Base-by-base conservation (phyloP, 2,888 invertebrate species). In the Cybosia mesomella region DNA sequence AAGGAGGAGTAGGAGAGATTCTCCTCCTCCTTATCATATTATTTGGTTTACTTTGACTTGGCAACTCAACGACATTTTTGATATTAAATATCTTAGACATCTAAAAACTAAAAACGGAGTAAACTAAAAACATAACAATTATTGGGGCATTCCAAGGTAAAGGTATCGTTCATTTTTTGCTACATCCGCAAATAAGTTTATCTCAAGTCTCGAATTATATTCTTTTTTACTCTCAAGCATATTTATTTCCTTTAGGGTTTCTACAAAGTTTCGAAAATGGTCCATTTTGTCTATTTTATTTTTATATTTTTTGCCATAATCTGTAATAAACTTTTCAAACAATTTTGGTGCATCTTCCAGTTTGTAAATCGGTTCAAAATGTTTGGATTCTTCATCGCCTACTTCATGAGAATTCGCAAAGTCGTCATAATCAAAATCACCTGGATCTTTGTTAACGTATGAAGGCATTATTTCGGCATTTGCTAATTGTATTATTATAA, bases 221-320 rank as follows among this genome's bases (percentile, higher is more conserved):
- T 63, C 36, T 11, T 28, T 36, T 15, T 54, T 22, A 22, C 22
- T 34, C 18, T 63, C 54, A 34, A 63, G 10, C 9, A 9, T 63
- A 22, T 63, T 63, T n/a, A 63, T 54, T 8, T 63, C 22, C 22
- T 36, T 63, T 54, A 63, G n/a, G 9, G 53, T 63, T 36, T 63
- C 54, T 21, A 63, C 34, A 53, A 63, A 63, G 15, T 1, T 54
- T 15, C 22, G 32, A 21, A 18, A 63, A 63, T 54, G 63, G 11
- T 22, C 34, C 22, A 34, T 54, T 11, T 18, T 63, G 5, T 63
- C 72, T 24, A 53, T 49, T 36, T 69, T 61, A 34, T 59, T 54
- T 57, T 63, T 64, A 36, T 72, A 72, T 13, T 64, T 39, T 58
- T 69, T 72, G 36, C 54, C 61, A 53, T 60, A 72, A 28, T 72